These are phyloP conservation scores for Prunella himalayana DNA, from an alignment of 2,113 vertebrate genomes.

Conservation along the genomic window DNA sequence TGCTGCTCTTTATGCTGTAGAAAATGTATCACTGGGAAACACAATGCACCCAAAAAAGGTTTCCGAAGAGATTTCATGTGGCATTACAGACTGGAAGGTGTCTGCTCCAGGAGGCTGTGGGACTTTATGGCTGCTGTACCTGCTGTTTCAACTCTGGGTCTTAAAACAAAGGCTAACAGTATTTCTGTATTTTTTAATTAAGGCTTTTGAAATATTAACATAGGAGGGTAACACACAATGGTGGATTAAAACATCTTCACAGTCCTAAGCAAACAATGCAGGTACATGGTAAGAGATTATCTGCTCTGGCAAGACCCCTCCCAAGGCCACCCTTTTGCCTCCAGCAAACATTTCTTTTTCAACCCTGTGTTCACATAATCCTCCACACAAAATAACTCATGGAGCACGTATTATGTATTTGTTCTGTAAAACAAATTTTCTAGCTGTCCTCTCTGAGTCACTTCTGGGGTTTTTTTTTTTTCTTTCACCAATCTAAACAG, in stretches of 20 bases:
- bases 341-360: background rate
- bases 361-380: background rate
- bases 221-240: background rate
- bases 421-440: background rate
- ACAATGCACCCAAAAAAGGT: background rate
- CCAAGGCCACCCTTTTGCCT: background rate
- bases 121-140: background rate
- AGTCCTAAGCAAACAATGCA: background rate
- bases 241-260: background rate
- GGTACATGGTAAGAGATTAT: background rate
- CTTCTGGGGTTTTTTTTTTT: background rate
- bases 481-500: background rate
- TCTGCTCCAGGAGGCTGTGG: accelerated
- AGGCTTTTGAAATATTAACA: background rate
- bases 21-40: background rate
- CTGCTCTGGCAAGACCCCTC: background rate
- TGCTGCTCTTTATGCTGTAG: background rate
- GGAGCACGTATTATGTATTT: background rate
- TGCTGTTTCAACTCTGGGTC: background rate
- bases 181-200: background rate
- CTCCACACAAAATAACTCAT: background rate
- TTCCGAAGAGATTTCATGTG: background rate
- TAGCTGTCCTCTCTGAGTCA: background rate
- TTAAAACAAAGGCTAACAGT: background rate
- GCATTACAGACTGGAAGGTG: background rate